Evolutionary conservation across 2,797 vertebrate species (phyloP), one percentile per base, ranked within the genome.

Genomic region (Rhabdophis nuchalis): DNA sequence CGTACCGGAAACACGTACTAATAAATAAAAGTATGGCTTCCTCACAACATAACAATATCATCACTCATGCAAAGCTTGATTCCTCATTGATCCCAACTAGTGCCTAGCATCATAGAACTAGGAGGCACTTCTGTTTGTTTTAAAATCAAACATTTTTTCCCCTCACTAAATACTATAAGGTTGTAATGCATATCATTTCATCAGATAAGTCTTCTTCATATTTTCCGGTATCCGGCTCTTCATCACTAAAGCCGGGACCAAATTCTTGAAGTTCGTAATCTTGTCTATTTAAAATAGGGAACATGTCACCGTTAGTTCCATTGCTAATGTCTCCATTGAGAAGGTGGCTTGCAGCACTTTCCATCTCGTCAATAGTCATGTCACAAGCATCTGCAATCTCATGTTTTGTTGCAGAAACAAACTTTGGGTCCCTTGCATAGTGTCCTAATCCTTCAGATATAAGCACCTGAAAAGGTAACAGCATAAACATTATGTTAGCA

Each of bases 311-410:
- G 0, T 98, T 98, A 89, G 98, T 96, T 82, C 96, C 97, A 0
- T 98, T 98, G 60, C 98, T 96, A 61, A 98, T 97, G 23, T 97
- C 98, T 87, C 98, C 98, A 0, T 98, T 99, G 94, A 99, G 98
- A 95, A 99, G 98, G 94, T 98, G 98, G 96, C 99, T 99, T 92
- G 99, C 99, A 11, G 99, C 99, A 13, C 99, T 99, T 97, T 99
- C 99, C 99, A 99, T 99, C 97, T 99, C 99, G 0, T 99, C 99
- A 90, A 99, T 99, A n/a, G 99, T 99, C 98, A 99, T 98, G 97
- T 99, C 98, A 94, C 99, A 99, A 0, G 99, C 99, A 46, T 99
- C 99, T 0, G 99, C 99, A 50, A 99, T 99, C 96, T 99, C 99
- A 0, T 99, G 98, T 97, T 99, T 99, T 5, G 99, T 99, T 41